Evolutionary conservation across 1,140 invertebrate species (phyloP).

Genomic region (Tribolium castaneum): DNA sequence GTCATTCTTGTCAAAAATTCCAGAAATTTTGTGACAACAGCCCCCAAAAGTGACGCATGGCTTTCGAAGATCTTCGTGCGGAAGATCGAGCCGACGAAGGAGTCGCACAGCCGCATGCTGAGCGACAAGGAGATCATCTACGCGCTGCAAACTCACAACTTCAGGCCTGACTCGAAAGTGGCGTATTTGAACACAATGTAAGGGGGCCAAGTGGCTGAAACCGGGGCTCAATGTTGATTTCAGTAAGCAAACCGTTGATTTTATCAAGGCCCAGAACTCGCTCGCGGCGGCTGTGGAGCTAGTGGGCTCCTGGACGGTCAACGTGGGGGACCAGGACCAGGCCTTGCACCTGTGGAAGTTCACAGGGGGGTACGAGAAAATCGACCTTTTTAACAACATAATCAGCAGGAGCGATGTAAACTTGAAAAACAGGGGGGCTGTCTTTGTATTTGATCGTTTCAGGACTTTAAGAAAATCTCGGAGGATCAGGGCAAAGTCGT

Average conservation of each 20-base stretch:
- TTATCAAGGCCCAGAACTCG: conserved; percentile 79
- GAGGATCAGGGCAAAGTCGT: conserved; percentile 86
- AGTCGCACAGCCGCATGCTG: conserved; percentile 94
- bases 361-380: conserved; percentile 89
- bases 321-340: conserved; percentile 98
- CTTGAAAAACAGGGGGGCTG: conserved; percentile 44
- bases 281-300: conserved; percentile 77
- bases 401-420: conserved; percentile 79
- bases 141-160: conserved; percentile 93
- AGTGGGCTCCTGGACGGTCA: conserved; percentile 88
- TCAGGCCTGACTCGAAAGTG: conserved; percentile 86
- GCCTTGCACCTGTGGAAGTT: conserved; percentile 95
- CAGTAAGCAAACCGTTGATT: conserved; percentile 84
- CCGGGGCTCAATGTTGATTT: conserved; percentile 45
- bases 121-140: conserved; percentile 96
- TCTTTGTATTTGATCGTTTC: conserved; percentile 54
- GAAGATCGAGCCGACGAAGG: conserved; percentile 93
- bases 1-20: conserved; percentile 38
- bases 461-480: conserved; percentile 83
- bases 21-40: conserved; percentile 64
- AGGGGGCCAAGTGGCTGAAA: conserved; percentile 65
- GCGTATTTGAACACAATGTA: conserved; percentile 93
- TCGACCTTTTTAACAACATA: conserved; percentile 82
- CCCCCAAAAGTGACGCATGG: conserved; percentile 81
- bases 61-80: conserved; percentile 89